A percentile compares a stretch with the other conserved stretches of the same genome.
These are phyloP conservation scores for Chouioia cunea DNA, from an alignment of 2,888 invertebrate genomes.

Conservation along the genomic window DNA sequence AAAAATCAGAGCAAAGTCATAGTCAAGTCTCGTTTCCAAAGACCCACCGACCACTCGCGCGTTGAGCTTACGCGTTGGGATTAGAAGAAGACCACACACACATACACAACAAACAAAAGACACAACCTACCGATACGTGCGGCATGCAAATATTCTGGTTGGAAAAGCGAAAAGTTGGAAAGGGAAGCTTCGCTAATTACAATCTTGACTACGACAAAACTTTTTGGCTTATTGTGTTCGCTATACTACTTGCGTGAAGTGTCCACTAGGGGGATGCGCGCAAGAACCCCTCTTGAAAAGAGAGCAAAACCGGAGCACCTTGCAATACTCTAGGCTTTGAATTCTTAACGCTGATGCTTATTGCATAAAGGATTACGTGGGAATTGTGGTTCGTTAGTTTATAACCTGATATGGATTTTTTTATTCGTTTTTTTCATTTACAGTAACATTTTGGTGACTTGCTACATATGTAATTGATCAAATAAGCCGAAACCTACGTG, in stretches of 20 bases:
- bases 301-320: too few relatives aligned
- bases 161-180: conserved; percentile 29
- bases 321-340: neutral
- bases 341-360: conserved; percentile 15
- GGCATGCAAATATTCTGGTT: conserved; percentile 60
- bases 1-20: conserved; percentile 47
- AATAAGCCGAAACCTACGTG: too few relatives aligned
- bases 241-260: conserved; percentile 61
- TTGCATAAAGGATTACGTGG: neutral
- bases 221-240: conserved; percentile 67
- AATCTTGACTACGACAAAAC: conserved; percentile 63
- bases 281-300: neutral
- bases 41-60: neutral
- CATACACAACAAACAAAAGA: conserved; percentile 19
- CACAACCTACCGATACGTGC: conserved; percentile 62
- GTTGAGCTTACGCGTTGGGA: conserved; percentile 40
- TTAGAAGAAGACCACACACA: conserved; percentile 33
- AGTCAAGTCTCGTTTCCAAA: conserved; percentile 47
- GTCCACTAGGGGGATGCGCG: conserved; percentile 61
- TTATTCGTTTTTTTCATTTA: neutral
- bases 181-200: conserved; percentile 65
- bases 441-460: too few relatives aligned
- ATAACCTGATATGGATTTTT: too few relatives aligned
- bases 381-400: too few relatives aligned
- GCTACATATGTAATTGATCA: too few relatives aligned